phyloP scores from a whole-genome alignment of 2,113 vertebrate species.

The Cariama cristata region DNA sequence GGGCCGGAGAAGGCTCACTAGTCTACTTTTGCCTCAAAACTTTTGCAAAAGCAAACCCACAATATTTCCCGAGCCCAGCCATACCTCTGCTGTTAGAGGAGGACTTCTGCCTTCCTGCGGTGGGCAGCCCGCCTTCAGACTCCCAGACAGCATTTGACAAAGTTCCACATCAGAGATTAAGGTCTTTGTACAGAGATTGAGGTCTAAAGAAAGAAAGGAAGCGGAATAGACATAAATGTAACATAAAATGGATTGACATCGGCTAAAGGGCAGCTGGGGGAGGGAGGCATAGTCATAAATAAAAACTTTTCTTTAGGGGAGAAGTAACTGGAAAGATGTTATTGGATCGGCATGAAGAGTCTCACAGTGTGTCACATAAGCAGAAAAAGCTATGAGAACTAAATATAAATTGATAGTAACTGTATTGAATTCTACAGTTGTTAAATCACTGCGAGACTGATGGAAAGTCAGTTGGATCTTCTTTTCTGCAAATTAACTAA shows the following conservation, averaged over 20 bases:
- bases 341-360: neutral
- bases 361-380: neutral
- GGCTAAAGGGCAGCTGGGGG: slow-evolving; percentile 74
- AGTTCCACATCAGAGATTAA: slow-evolving; percentile 78
- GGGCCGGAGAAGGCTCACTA: neutral
- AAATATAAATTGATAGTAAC: neutral
- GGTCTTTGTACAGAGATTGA: slow-evolving; percentile 78
- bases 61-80: neutral
- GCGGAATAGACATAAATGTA: slow-evolving; percentile 73
- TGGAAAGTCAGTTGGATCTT: neutral
- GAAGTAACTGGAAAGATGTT: slow-evolving; percentile 15
- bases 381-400: neutral
- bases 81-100: neutral
- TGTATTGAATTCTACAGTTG: neutral
- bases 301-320: slow-evolving; percentile 63
- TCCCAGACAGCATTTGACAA: slow-evolving; percentile 66
- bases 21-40: accelerated
- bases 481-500: neutral
- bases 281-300: slow-evolving; percentile 49
- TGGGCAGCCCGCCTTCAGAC: slow-evolving; percentile 14
- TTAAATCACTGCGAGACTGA: neutral
- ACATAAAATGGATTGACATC: slow-evolving; percentile 76
- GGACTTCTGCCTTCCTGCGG: neutral
- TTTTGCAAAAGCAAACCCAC: neutral
- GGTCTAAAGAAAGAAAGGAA: slow-evolving; percentile 72